A percentile compares a stretch with the other conserved stretches of the same genome.
These are phyloP conservation scores for Pocillopora meandrina DNA, from an alignment of 92 coral and sea anemone species.

Conservation along the genomic window DNA sequence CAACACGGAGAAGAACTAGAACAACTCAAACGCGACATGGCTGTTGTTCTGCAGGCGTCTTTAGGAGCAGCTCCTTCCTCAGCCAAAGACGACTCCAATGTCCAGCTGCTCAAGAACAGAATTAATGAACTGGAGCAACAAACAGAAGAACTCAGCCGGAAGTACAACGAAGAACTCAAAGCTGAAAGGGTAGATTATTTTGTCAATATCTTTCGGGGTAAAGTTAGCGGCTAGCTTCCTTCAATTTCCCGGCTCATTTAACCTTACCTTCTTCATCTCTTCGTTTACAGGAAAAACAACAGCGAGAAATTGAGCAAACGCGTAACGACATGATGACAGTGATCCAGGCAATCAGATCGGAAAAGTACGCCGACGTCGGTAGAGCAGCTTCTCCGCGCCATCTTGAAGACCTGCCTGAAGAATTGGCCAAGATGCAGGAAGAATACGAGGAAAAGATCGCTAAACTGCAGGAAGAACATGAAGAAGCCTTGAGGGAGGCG, in stretches of 20 bases:
- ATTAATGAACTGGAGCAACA: slow-evolving; percentile 74
- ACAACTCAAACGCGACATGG: slow-evolving; percentile 86
- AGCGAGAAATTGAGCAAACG: slow-evolving; percentile 89
- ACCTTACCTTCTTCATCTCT: not conserved
- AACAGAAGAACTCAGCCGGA: slow-evolving; percentile 72
- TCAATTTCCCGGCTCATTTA: not conserved
- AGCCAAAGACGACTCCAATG: slow-evolving; percentile 63
- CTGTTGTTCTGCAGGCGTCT: slow-evolving; percentile 85
- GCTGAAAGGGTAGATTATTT: slow-evolving; percentile 64
- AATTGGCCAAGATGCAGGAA: slow-evolving; percentile 69
- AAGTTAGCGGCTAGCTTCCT: not conserved
- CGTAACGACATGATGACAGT: slow-evolving; percentile 99
- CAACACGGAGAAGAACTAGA: slow-evolving; percentile 85
- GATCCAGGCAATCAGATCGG: slow-evolving; percentile 91
- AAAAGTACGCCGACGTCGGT: slow-evolving; percentile 74
- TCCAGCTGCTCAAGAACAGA: slow-evolving; percentile 64
- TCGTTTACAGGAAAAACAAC: slow-evolving; percentile 82
- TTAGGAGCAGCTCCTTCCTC: slow-evolving; percentile 65
- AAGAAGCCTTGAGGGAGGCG: slow-evolving; percentile 55
- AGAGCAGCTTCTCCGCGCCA: slow-evolving; percentile 45
- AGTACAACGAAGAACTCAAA: slow-evolving; percentile 81
- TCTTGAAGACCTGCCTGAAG: slow-evolving; percentile 57
- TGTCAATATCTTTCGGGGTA: not conserved
- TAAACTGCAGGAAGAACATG: slow-evolving; percentile 69
- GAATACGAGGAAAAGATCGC: slow-evolving; percentile 82